Percentiles rank a stretch among this genome's conserved stretches.
Evolutionary conservation across 2,797 vertebrate genomes (phyloP).

Genomic region (Petrocephalus schoutedeni): DNA sequence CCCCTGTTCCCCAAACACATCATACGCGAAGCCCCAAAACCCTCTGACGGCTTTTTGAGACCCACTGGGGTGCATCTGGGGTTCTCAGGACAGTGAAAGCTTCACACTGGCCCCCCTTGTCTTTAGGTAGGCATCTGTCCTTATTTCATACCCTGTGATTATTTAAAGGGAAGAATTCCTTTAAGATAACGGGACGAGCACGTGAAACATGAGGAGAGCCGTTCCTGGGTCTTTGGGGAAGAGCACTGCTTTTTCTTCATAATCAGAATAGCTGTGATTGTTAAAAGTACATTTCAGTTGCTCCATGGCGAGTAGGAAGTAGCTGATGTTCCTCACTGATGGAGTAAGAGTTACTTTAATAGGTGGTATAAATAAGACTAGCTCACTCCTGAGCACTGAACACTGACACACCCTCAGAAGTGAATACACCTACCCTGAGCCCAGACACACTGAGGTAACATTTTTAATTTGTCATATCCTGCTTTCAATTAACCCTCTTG

Average conservation of each 20-base stretch:
- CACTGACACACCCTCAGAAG: background rate
- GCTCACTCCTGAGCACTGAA: background rate
- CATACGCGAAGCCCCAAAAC: background rate
- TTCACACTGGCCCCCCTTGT: background rate
- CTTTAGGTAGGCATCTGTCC: background rate
- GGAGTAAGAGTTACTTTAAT: background rate
- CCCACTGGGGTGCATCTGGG: background rate
- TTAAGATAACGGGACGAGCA: background rate
- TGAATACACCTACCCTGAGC: background rate
- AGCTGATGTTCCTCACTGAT: background rate
- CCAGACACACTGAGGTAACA: background rate
- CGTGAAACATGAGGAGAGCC: background rate
- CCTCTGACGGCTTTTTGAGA: background rate
- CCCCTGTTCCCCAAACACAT: background rate
- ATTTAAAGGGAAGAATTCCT: background rate
- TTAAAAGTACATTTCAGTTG: background rate
- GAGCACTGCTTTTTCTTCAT: background rate
- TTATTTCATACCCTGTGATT: background rate
- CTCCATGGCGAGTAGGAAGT: background rate
- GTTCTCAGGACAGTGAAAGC: background rate
- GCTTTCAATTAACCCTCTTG: background rate
- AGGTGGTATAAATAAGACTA: background rate
- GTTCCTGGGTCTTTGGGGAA: background rate
- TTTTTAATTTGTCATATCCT: background rate
- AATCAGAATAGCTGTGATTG: background rate